phyloP scores from a whole-genome alignment of 2,888 invertebrate genomes.

The Pterostichus madidus region DNA sequence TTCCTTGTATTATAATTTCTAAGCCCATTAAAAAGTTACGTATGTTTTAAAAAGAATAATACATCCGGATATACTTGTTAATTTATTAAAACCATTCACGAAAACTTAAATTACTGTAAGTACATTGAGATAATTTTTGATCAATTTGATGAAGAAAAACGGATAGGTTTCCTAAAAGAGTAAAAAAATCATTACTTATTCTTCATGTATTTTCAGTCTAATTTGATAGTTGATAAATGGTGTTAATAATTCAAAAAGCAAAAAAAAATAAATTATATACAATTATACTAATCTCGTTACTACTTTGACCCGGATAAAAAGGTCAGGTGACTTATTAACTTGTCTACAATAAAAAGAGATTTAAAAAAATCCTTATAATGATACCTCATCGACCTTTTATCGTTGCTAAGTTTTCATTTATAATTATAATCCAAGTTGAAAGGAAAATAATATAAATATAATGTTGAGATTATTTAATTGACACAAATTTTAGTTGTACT shows the following conservation, averaged over 20 bases:
- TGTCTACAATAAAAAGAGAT: conserved; percentile 6
- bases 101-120: no score
- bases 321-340: conserved; percentile 25
- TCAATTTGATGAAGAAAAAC: no score
- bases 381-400: conserved; percentile 43
- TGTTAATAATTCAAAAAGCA: not conserved
- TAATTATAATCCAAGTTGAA: conserved; percentile 20
- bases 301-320: conserved; percentile 48
- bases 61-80: no score
- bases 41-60: no score
- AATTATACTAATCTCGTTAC: conserved; percentile 40
- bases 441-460: not conserved
- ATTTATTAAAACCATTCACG: no score
- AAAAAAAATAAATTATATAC: conserved; percentile 38
- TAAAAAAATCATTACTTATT: no score
- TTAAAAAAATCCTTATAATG: conserved; percentile 17
- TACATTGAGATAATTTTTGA: no score
- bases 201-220: not conserved
- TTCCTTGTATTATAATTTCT: no score
- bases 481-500: not conserved
- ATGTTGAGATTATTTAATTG: not conserved
- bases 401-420: conserved; percentile 6
- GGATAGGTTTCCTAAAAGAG: no score
- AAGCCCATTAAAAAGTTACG: no score
- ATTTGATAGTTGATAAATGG: conserved; percentile 23